phyloP scores from a whole-genome alignment of 2,888 invertebrate species.

The Homarus gammarus region DNA sequence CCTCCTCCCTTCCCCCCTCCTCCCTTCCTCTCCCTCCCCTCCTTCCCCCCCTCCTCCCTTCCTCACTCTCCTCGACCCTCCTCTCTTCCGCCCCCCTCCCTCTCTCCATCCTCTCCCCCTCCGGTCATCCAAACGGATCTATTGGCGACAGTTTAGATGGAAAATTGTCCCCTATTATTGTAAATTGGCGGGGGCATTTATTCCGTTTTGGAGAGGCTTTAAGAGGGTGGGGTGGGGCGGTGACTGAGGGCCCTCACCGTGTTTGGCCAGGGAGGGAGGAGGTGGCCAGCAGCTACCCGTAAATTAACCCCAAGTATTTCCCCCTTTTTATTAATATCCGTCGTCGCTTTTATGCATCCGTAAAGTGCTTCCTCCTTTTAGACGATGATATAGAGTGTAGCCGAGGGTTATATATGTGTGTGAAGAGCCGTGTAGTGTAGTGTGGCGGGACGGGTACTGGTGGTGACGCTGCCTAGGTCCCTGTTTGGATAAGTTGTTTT shows the following conservation, averaged over 20 bases:
- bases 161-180: slow-evolving; percentile 50
- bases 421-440: background rate
- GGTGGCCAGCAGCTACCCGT: background rate
- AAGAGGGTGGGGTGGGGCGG: too few relatives aligned
- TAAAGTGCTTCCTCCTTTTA: background rate
- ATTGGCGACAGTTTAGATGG: slow-evolving; percentile 42
- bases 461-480: background rate
- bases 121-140: background rate
- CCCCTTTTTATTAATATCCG: background rate
- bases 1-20: background rate
- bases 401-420: background rate
- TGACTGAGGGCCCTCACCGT: background rate
- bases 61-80: too few relatives aligned
- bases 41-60: background rate
- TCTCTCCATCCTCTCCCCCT: too few relatives aligned
- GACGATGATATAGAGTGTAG: background rate
- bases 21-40: background rate
- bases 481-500: background rate
- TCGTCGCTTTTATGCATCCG: background rate
- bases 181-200: slow-evolving; percentile 46
- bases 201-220: slow-evolving; percentile 2
- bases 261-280: background rate
- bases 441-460: background rate
- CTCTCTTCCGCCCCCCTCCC: background rate
- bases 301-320: background rate